phyloP scores from a whole-genome alignment of 2,888 invertebrate genomes.

The Corythucha ciliata region DNA sequence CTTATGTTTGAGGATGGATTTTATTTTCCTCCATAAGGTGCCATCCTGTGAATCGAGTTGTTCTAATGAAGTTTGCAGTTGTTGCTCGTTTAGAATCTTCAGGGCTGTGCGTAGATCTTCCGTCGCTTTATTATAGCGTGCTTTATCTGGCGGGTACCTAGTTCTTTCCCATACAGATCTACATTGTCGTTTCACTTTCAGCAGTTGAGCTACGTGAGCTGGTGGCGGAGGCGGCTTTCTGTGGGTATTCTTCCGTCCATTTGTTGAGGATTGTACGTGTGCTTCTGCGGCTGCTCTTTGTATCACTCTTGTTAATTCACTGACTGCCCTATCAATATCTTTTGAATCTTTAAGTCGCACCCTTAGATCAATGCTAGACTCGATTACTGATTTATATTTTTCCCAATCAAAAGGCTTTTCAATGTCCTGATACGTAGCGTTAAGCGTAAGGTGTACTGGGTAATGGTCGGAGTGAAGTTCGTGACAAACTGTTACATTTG shows the following conservation, averaged over 20 bases:
- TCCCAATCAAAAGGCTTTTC: slow-evolving; percentile 11
- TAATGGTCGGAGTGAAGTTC: slow-evolving; percentile 11
- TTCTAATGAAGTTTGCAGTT: not conserved
- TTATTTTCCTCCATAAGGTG: too few relatives aligned
- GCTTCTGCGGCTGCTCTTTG: slow-evolving; percentile 4
- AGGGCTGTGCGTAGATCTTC: not conserved
- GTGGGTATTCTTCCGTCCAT: not conserved
- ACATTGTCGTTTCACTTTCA: slow-evolving; percentile 7
- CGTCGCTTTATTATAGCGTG: not conserved
- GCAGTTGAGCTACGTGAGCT: not conserved
- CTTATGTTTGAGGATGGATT: too few relatives aligned
- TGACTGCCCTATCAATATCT: slow-evolving; percentile 15
- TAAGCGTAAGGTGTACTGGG: slow-evolving; percentile 4
- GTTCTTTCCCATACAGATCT: not conserved
- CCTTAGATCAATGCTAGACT: not conserved
- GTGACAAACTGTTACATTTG: not conserved
- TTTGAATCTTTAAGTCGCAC: not conserved
- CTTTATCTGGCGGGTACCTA: not conserved
- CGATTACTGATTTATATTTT: slow-evolving; percentile 5
- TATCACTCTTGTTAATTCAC: slow-evolving; percentile 1
- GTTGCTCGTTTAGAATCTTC: not conserved
- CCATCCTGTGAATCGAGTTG: not conserved
- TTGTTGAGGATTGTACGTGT: not conserved
- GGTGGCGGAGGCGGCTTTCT: not conserved
- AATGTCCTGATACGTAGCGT: not conserved